Evolutionary conservation across 2,888 invertebrate genomes (phyloP), one percentile per base, ranked within the genome.

Genomic region (Thera obeliscata): DNA sequence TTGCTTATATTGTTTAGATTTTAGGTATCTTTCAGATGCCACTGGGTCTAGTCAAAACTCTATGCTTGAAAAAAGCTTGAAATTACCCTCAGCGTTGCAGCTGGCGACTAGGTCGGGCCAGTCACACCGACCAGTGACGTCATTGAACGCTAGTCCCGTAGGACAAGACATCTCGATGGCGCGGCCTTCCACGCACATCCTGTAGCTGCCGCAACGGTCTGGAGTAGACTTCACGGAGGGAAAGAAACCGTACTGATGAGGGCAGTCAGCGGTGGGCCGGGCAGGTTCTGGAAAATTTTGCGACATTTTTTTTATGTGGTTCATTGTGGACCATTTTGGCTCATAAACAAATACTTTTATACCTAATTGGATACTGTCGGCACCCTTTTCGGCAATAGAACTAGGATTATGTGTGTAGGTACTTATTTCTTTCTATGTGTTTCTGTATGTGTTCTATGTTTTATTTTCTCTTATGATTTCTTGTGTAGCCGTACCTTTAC

Each of bases 211-310:
- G 76, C 97, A 97, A 74, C 96, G 80, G 11, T 74, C 74, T 0
- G 81, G 61, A 1, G 69, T 69, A 0, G 82, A 76, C 3, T 64
- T 56, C 0, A 84, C 77, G 0, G 87, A 84, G 56, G 94, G 93
- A 88, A 95, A 97, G 87, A 96, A 96, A 0, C 97, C 98, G 76
- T 95, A 97, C 81, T 96, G 96, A 82, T 96, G 97, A 0, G 97
- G 97, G 76, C 97, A 97, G 0, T 87, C 96, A 0, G 95, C 95
- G 0, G 96, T 96, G 0, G 97, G 89, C 71, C 94, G 91, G 1
- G 96, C 85, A n/a, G 95, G 91, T 81, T 96, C 96, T 96, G 48
- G 8, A 22, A 8, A 52, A 35, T 43, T 12, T 33, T 8, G 11
- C 43, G 38, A 43, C 6, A 38, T 6, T 38, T 38, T 43, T 43